A percentile compares a stretch with the other conserved stretches of the same genome.
These are phyloP conservation scores for Crossocerus cetratus DNA, from an alignment of 2,888 invertebrate genomes.

Conservation along the genomic window DNA sequence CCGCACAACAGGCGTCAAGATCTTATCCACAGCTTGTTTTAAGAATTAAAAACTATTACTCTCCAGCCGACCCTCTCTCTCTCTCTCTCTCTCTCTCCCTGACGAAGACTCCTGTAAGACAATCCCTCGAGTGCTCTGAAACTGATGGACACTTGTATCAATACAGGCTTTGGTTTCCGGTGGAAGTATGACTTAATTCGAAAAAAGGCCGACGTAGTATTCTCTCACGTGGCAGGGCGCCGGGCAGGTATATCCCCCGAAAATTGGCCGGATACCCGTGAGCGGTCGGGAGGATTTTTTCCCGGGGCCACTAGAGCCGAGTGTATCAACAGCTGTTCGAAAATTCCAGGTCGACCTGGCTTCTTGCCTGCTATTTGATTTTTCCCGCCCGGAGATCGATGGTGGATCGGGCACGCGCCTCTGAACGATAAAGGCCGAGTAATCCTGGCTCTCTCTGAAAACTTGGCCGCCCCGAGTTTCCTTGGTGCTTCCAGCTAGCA, in stretches of 20 bases:
- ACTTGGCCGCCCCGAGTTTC: conserved; percentile 17
- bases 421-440: conserved; percentile 35
- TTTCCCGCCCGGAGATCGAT: conserved; percentile 33
- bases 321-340: conserved; percentile 54
- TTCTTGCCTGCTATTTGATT: conserved; percentile 34
- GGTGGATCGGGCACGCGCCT: background rate
- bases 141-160: too few relatives aligned
- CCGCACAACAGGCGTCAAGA: background rate
- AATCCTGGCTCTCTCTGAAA: conserved; percentile 23
- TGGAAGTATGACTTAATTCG: too few relatives aligned
- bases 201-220: too few relatives aligned
- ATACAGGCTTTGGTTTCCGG: too few relatives aligned
- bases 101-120: too few relatives aligned
- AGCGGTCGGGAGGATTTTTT: conserved; percentile 31
- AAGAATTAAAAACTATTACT: too few relatives aligned
- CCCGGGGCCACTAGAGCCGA: conserved; percentile 16
- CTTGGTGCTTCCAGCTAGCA: conserved; percentile 2
- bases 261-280: conserved; percentile 40
- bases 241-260: conserved; percentile 40
- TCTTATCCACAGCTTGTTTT: background rate
- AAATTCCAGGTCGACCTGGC: conserved; percentile 33
- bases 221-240: conserved; percentile 26
- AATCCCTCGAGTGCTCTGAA: too few relatives aligned
- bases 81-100: too few relatives aligned
- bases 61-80: too few relatives aligned